These are phyloP conservation scores for Ceraclea dissimilis DNA, from an alignment of 2,888 invertebrate genomes.

Conservation along the genomic window DNA sequence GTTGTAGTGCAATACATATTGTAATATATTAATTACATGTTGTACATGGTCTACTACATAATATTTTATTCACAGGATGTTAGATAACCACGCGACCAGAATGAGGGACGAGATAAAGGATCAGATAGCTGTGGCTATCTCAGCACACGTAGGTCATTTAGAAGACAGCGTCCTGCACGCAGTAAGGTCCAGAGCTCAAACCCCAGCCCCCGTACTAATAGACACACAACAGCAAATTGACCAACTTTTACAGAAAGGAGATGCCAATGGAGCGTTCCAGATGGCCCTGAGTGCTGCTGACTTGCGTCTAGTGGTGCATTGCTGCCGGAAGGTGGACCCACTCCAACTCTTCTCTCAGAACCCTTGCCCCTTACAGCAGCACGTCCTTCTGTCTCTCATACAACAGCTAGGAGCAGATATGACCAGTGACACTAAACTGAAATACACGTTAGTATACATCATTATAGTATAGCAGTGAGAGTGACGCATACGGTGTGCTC, in stretches of 20 bases:
- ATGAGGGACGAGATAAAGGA: conserved; percentile 29
- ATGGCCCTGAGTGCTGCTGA: conserved; percentile 85
- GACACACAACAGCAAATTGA: conserved; percentile 59
- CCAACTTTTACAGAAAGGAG: conserved; percentile 59
- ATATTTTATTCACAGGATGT: conserved; percentile 40
- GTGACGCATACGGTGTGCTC: too few relatives aligned
- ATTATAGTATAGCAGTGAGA: too few relatives aligned
- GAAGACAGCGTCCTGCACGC: conserved; percentile 53
- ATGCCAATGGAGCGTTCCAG: conserved; percentile 83
- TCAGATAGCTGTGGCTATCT: conserved; percentile 41
- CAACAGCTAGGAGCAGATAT: conserved; percentile 92
- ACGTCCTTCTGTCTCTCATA: conserved; percentile 84
- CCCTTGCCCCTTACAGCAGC: conserved; percentile 73
- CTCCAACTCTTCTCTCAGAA: conserved; percentile 62
- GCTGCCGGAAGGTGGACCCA: conserved; percentile 79
- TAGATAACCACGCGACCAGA: conserved; percentile 40
- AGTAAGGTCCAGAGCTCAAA: conserved; percentile 63
- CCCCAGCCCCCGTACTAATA: conserved; percentile 59
- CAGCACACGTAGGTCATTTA: conserved; percentile 52
- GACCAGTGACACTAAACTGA: conserved; percentile 72
- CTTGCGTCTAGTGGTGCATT: conserved; percentile 75
- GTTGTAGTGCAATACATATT: too few relatives aligned
- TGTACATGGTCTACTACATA: too few relatives aligned
- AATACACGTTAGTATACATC: conserved; percentile 56
- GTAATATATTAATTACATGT: too few relatives aligned